Conservation (phyloP, 2,888 invertebrate genomes). For the Hyalella azteca region DNA sequence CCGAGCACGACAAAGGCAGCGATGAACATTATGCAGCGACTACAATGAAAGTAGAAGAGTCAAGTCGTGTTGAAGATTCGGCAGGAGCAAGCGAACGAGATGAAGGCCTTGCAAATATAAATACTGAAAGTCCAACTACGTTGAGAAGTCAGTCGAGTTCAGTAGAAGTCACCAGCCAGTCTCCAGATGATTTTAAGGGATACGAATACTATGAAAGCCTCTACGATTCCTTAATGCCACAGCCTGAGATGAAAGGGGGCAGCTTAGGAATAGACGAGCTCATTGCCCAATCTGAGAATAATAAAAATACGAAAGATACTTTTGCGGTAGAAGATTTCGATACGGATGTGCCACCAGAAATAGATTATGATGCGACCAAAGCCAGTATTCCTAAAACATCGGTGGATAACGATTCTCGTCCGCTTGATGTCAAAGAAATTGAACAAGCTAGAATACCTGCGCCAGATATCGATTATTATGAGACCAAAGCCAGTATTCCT, state of each 20-base stretch:
- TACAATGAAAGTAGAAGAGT: no score
- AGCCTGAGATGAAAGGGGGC: not conserved
- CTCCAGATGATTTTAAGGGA: slow-evolving; percentile 47
- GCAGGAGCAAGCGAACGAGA: no score
- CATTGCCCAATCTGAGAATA: not conserved
- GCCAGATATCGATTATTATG: slow-evolving; percentile 20
- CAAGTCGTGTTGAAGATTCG: no score
- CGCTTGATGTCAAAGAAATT: slow-evolving; percentile 6
- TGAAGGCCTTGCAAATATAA: not conserved
- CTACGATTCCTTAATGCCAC: slow-evolving; percentile 44
- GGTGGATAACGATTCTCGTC: not conserved
- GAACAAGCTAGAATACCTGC: slow-evolving; percentile 8
- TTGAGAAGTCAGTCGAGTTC: not conserved
- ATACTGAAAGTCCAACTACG: not conserved
- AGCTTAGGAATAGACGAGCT: slow-evolving; percentile 6
- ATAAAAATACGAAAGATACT: not conserved
- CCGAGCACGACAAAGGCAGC: no score
- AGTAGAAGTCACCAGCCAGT: not conserved
- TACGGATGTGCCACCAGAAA: not conserved
- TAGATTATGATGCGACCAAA: slow-evolving; percentile 31
- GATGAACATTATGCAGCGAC: no score
- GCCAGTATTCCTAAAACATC: slow-evolving; percentile 2
- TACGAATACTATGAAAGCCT: slow-evolving; percentile 52
- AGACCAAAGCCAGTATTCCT: slow-evolving; percentile 18
- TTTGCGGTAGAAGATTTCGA: not conserved